Base-by-base conservation (phyloP, 2,113 vertebrate genomes). In the Plecturocebus donacophilus region DNA sequence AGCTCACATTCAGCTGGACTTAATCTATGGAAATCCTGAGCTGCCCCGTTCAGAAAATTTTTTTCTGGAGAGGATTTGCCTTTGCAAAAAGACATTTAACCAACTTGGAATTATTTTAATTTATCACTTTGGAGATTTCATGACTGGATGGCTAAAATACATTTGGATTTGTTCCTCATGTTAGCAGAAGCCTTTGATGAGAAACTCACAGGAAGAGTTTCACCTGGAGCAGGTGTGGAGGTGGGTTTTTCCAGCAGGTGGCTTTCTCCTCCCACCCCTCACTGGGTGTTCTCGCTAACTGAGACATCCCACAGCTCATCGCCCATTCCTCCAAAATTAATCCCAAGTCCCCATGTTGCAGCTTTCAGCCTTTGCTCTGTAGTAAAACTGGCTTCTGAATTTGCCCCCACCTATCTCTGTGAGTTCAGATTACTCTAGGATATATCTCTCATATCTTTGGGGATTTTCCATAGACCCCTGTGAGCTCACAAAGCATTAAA, bases 201-300 rank as follows among this genome's bases (percentile, higher is more conserved):
- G 11, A 38, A 45, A 32, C 6, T 68, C 87, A n/a, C 30, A 58
- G 64, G 58, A 14, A 80, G 54, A 12, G 14, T 11, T 17, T 11
- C 45, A 8, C 82, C 3, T 8, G 5, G 17, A 38, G 71, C 32
- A 85, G 83, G 45, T 23, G 27, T 20, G 30, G 20, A 40, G 45
- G 7, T 0, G 16, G 30, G n/a, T 73, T 38, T 42, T 13, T 32
- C 25, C 32, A 19, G n/a, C 40, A 32, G 82, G 70, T 8, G 25
- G 27, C 56, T 58, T 30, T 35, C 38, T 49, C 54, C 16, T 1
- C 56, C 32, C 20, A 7, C 8, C 16, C 32, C 79, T 38, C 54
- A 9, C n/a, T 1, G 7, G 16, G 11, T 16, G 19, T 25, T 52
- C n/a, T 13, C 0, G 27, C 0, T 12, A 61, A 5, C 42, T 66